Evolutionary conservation across 2,797 vertebrate species (phyloP), one percentile per base, ranked within the genome.

Genomic region (Carduelis carduelis): DNA sequence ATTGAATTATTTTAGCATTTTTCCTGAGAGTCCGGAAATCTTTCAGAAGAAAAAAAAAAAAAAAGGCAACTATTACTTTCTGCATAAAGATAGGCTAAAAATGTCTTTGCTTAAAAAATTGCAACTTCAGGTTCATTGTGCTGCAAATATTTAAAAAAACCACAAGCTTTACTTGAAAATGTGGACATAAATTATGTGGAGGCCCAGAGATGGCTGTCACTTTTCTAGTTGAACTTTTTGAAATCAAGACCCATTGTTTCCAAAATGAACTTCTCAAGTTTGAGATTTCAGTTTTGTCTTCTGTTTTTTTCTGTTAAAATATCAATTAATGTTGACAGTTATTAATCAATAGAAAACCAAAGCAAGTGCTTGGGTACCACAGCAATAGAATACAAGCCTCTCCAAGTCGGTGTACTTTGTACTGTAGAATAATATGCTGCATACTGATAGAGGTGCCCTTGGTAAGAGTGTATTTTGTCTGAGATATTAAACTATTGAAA

Each of bases 401-500:
- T 34, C 16, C 14, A 32, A 83, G 88, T 77, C 87, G 76, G 60
- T 87, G 16, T 74, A 56, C 63, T 90, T 91, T 75, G 39, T 66
- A 16, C 19, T 44, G 24, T 21, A 57, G 86, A 87, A 92, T 89
- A 60, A 78, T 72, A 49, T 55, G 83, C 37, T 84, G 44, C 52
- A 76, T 52, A 83, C 11, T 81, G 64, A 69, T 52, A 46, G 30
- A 91, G 46, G 75, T 88, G 63, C 24, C 65, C 83, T 94, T 95
- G 63, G 44, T 61, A 91, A 89, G 26, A 83, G 39, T 63, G 28
- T 52, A 50, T 81, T 87, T 14, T 59, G 55, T 71, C 46, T 93
- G 64, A 92, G 35, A 80, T 72, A 78, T 53, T 77, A 90, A 52
- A 66, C 74, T 76, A 83, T 87, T 92, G 89, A 43, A 95, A 95